Evolutionary conservation across 2,113 vertebrate genomes (phyloP).

Genomic region (Neolamprologus devosi): DNA sequence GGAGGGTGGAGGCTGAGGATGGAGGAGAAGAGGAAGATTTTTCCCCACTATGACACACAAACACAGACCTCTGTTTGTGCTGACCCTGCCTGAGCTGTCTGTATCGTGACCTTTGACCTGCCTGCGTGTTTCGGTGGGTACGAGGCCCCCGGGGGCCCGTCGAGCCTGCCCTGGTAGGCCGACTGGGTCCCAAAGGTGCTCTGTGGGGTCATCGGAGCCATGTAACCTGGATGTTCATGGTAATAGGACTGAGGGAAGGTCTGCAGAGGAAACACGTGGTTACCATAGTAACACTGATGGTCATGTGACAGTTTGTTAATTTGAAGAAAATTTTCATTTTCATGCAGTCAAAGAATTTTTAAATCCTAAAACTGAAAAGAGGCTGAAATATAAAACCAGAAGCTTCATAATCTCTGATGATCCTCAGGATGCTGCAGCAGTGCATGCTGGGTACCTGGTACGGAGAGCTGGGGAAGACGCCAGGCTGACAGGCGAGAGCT

Average conservation of each 20-base stretch:
- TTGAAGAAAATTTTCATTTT: fast-evolving
- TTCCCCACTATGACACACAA: background rate
- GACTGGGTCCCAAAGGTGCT: background rate
- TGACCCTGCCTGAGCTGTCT: background rate
- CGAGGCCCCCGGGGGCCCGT: fast-evolving
- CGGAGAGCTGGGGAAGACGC: background rate
- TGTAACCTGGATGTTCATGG: background rate
- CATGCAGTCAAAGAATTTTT: background rate
- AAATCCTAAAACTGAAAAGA: background rate
- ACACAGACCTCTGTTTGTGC: background rate
- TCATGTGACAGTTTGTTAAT: background rate
- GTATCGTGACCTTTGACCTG: background rate
- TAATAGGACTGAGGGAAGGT: constrained; percentile 13
- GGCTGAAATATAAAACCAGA: background rate
- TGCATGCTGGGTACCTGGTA: constrained; percentile 50
- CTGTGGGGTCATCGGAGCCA: background rate
- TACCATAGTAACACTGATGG: background rate
- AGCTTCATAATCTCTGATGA: background rate
- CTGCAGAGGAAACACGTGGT: background rate
- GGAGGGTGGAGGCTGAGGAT: background rate
- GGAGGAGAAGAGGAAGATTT: background rate
- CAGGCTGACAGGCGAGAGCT: background rate
- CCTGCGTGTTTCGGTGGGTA: background rate
- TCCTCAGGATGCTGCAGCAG: background rate
- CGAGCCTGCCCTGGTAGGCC: background rate